phyloP scores from a whole-genome alignment of 2,888 invertebrate species.

The Tillus elongatus region DNA sequence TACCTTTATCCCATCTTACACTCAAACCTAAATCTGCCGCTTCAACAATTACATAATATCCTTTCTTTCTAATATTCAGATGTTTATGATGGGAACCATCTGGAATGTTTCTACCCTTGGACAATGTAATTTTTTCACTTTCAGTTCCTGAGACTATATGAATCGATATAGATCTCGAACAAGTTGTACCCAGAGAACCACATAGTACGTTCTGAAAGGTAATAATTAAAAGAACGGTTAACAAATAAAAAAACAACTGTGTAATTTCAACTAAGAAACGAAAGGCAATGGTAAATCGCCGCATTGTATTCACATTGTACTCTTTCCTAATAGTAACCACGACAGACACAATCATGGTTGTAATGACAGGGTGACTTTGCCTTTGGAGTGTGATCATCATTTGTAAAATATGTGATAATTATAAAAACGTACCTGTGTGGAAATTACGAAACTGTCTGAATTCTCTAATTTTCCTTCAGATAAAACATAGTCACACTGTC shows the following conservation, averaged over 20 bases:
- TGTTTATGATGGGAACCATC: conserved; percentile 44
- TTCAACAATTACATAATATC: conserved; percentile 70
- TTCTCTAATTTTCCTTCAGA: conserved; percentile 59
- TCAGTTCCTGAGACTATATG: conserved; percentile 49
- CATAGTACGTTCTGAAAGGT: conserved; percentile 67
- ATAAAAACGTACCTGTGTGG: conserved; percentile 66
- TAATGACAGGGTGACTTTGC: no score
- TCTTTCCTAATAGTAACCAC: no score
- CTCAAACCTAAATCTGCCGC: conserved; percentile 66
- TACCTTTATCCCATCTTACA: conserved; percentile 79
- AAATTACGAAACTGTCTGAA: conserved; percentile 62
- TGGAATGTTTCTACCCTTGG: conserved; percentile 50
- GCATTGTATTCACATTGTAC: no score
- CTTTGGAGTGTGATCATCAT: no score
- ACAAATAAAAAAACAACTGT: no score
- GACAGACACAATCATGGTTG: no score
- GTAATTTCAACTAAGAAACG: no score
- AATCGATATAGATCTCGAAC: conserved; percentile 74
- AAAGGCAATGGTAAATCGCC: no score
- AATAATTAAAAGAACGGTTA: conserved; percentile 6
- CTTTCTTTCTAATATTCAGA: conserved; percentile 58
- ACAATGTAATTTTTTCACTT: conserved; percentile 56
- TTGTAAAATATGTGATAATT: no score
- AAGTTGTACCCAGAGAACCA: conserved; percentile 77
- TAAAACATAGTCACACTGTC: conserved; percentile 77